phyloP scores from a whole-genome alignment of 2,113 vertebrate genomes.

The Oncorhynchus kisutch region DNA sequence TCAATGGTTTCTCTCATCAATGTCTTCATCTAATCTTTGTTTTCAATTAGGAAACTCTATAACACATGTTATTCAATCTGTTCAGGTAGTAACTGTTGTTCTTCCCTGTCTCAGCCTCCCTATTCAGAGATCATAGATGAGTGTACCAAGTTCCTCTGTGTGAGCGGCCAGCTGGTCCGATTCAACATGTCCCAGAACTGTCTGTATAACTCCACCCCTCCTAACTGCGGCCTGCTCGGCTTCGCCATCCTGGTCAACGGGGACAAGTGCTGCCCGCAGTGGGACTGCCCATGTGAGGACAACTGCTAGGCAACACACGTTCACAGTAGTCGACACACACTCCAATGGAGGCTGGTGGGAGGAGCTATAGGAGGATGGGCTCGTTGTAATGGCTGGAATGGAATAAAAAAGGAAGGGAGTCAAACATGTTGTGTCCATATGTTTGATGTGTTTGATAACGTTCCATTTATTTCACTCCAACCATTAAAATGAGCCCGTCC shows the following conservation, averaged over 20 bases:
- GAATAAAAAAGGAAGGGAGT: too few relatives aligned
- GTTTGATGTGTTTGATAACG: too few relatives aligned
- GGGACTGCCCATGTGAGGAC: slow-evolving; percentile 95
- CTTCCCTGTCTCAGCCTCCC: slow-evolving; percentile 62
- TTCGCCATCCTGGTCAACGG: slow-evolving; percentile 85
- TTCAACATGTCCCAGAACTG: slow-evolving; percentile 92
- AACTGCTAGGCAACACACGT: background rate
- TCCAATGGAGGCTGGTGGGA: background rate
- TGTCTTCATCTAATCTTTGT: too few relatives aligned
- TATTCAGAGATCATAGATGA: slow-evolving; percentile 79
- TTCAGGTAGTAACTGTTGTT: background rate
- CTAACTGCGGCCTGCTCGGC: slow-evolving; percentile 89
- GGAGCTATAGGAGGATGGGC: too few relatives aligned
- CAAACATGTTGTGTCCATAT: too few relatives aligned
- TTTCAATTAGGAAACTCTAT: background rate
- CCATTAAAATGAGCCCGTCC: too few relatives aligned
- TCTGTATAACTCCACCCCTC: slow-evolving; percentile 77
- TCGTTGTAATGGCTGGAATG: too few relatives aligned
- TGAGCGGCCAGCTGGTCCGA: slow-evolving; percentile 86
- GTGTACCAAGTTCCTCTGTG: slow-evolving; percentile 89
- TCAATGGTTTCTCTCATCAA: too few relatives aligned
- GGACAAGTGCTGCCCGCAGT: slow-evolving; percentile 92
- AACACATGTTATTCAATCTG: background rate
- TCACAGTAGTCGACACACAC: background rate
- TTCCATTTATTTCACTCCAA: too few relatives aligned